Evolutionary conservation across 2,113 vertebrate genomes (phyloP).

Genomic region (Protomyctophum bolini): DNA sequence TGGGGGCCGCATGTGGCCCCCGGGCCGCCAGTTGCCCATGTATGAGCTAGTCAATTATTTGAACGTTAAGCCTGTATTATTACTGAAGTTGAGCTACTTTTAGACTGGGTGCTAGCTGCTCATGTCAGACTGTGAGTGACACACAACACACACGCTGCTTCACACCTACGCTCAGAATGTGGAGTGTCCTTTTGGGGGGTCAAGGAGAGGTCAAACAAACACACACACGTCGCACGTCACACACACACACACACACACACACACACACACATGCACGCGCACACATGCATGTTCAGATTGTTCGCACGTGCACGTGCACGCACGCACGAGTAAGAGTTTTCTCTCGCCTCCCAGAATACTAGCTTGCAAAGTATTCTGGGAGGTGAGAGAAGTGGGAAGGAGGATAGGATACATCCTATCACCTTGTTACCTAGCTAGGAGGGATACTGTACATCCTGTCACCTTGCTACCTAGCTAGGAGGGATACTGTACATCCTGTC

Average conservation of each 20-base stretch:
- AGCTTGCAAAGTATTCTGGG: conserved; percentile 45
- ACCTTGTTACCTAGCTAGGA: too few relatives aligned
- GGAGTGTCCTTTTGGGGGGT: conserved; percentile 53
- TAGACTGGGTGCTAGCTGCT: too few relatives aligned
- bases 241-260: background rate
- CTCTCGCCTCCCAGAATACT: too few relatives aligned
- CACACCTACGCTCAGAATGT: conserved; percentile 70
- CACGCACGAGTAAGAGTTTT: conserved; percentile 24
- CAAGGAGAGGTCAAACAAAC: conserved; percentile 29
- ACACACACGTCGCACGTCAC: background rate
- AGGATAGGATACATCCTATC: background rate
- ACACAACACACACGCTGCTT: conserved; percentile 39
- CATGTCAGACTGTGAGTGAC: background rate
- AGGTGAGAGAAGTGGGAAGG: conserved; percentile 53
- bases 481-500: too few relatives aligned
- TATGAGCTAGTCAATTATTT: too few relatives aligned
- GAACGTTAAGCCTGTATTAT: too few relatives aligned
- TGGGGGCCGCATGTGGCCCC: too few relatives aligned
- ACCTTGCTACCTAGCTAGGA: too few relatives aligned
- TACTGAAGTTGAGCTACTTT: too few relatives aligned
- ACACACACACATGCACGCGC: conserved; percentile 9
- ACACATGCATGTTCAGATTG: conserved; percentile 25
- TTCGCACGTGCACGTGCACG: conserved; percentile 1
- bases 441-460: too few relatives aligned
- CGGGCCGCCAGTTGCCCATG: too few relatives aligned